Conservation (phyloP, 2,888 invertebrate genomes). For the Hipparchia sbordonii region DNA sequence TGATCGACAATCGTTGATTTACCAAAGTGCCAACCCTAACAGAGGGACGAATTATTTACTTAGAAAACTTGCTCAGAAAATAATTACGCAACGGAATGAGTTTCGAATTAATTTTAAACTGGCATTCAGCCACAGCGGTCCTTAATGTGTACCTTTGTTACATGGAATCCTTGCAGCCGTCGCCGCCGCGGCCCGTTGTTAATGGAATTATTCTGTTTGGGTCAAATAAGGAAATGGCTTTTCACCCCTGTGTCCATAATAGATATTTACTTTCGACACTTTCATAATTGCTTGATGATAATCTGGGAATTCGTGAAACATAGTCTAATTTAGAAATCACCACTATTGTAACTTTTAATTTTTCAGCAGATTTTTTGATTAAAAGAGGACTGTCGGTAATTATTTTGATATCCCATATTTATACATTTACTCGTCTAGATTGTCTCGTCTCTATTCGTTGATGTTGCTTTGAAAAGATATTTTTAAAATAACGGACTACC, state of each 20-base stretch:
- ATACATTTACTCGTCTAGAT: too few species aligned
- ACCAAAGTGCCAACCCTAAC: constrained; percentile 3
- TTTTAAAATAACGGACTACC: too few species aligned
- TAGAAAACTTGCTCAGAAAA: constrained; percentile 40
- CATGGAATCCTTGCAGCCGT: constrained; percentile 30
- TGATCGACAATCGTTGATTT: background rate
- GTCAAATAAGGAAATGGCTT: constrained; percentile 32
- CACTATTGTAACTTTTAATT: too few species aligned
- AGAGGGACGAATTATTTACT: constrained; percentile 38
- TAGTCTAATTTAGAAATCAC: background rate
- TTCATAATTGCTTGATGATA: constrained; percentile 15
- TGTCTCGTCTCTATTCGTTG: too few species aligned
- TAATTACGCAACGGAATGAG: constrained; percentile 48
- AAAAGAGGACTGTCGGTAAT: too few species aligned
- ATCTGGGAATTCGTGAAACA: constrained; percentile 4
- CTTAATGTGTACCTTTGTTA: constrained; percentile 40
- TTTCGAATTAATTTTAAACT: constrained; percentile 47
- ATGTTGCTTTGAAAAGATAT: too few species aligned
- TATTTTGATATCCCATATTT: too few species aligned
- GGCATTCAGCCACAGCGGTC: constrained; percentile 40
- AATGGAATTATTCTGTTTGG: constrained; percentile 38
- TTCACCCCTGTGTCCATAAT: constrained; percentile 15
- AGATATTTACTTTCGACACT: constrained; percentile 19
- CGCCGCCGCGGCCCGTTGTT: constrained; percentile 24
- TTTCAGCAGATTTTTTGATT: too few species aligned